Percentiles rank a stretch among this genome's conserved stretches.
Evolutionary conservation across 2,797 vertebrate species (phyloP).

Genomic region (Cheirogaleus major): DNA sequence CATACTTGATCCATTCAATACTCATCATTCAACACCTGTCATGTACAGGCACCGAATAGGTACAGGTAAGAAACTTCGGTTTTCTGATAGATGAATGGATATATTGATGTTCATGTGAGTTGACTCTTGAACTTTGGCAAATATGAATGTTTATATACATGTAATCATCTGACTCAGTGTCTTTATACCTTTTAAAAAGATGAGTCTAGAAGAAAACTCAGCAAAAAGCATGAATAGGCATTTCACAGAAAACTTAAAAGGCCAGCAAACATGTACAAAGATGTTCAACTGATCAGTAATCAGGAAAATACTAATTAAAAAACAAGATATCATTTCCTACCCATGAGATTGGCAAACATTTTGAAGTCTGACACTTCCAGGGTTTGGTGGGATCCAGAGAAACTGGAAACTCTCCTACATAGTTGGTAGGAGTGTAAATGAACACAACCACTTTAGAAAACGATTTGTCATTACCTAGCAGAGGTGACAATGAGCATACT

Average conservation of each 20-base stretch:
- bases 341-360: background rate
- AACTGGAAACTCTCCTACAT: background rate
- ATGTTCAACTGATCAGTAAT: background rate
- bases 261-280: background rate
- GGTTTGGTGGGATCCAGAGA: background rate
- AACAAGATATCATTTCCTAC: background rate
- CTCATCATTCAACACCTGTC: background rate
- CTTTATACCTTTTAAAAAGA: constrained; percentile 13
- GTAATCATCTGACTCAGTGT: background rate
- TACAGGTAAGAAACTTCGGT: background rate
- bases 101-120: background rate
- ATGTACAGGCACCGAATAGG: background rate
- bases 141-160: background rate
- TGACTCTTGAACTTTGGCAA: background rate
- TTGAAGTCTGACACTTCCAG: background rate
- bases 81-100: background rate
- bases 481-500: background rate
- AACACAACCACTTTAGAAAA: background rate
- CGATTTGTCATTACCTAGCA: background rate
- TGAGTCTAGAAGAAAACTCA: background rate
- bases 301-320: background rate
- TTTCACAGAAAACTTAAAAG: background rate
- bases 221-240: background rate
- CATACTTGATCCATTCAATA: background rate
- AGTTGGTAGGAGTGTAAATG: background rate